Base-by-base conservation (phyloP, 2,888 invertebrate species). In the Diploptera punctata region DNA sequence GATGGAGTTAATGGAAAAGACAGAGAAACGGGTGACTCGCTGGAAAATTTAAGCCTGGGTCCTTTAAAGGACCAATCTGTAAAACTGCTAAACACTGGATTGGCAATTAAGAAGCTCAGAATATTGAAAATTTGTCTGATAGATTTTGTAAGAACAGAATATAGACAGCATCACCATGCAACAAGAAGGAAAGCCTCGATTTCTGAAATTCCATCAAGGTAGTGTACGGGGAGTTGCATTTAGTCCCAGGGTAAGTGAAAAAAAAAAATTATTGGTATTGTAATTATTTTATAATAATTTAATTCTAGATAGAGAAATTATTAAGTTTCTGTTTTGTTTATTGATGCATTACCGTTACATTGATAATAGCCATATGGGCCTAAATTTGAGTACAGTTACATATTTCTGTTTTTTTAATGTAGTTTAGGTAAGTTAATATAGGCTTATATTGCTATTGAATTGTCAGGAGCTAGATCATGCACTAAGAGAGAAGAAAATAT, bases 191-290 rank as follows among this genome's bases (percentile, higher is more conserved):
- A 81, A 79, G 44, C 81, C 82, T 26, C 80, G 79, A 72, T 83
- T 83, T 76, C 78, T 82, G 21, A 81, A 81, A 76, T 81, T 78
- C 75, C 82, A 82, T 73, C 81, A 81, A 76, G 81, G 81, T 60
- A 81, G 81, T 76, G 82, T 82, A 21, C 79, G 82, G 67, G 82
- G 81, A 62, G 83, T 83, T 61, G 82, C 82, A 26, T 83, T 82
- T 73, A 82, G 81, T 76, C 82, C 82, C 54, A 77, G 80, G 78
- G 82, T 83, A 78, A 74, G 74, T 70, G 21, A n/a, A 52, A 5
- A n/a, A n/a, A n/a, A n/a, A n/a, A n/a, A n/a, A n/a, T n/a, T n/a
- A n/a, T n/a, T n/a, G n/a, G n/a, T n/a, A n/a, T n/a, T n/a, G n/a
- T n/a, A n/a, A n/a, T n/a, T n/a, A n/a, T n/a, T n/a, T n/a, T n/a